These are phyloP conservation scores for Oplegnathus fasciatus DNA, from an alignment of 2,113 vertebrate genomes.

Conservation along the genomic window DNA sequence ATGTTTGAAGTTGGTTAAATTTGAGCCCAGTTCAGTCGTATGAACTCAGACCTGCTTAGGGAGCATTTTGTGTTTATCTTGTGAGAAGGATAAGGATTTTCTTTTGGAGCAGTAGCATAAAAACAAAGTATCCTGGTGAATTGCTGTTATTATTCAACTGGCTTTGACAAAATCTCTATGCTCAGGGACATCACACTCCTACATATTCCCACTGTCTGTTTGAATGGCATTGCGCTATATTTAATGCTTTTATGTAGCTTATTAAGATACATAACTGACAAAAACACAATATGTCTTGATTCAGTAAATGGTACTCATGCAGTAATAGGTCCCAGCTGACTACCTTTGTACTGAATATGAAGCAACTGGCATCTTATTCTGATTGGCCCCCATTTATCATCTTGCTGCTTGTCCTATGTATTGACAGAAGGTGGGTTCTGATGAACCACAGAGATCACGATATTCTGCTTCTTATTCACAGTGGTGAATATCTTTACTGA, in stretches of 20 bases:
- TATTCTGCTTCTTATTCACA: constrained; percentile 16
- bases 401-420: constrained; percentile 17
- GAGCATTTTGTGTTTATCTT: constrained; percentile 8
- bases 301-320: constrained; percentile 29
- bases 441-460: constrained; percentile 23
- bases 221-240: constrained; percentile 8
- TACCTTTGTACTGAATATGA: constrained; percentile 33
- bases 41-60: constrained; percentile 12
- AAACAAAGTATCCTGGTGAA: constrained; percentile 1
- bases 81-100: neutral
- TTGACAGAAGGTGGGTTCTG: constrained; percentile 17
- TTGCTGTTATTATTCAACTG: constrained; percentile 17
- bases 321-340: constrained; percentile 39
- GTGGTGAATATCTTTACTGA: neutral
- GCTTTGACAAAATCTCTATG: constrained; percentile 32
- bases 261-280: constrained; percentile 50
- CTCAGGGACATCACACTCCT: constrained; percentile 5
- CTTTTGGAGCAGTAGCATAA: neutral
- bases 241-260: constrained; percentile 38
- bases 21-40: constrained; percentile 15
- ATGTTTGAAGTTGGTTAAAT: constrained; percentile 40
- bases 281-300: constrained; percentile 50
- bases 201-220: constrained; percentile 22
- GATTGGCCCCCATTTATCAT: constrained; percentile 57
- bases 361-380: constrained; percentile 46